A percentile compares a stretch with the other conserved stretches of the same genome.
Conservation (phyloP, 1,140 invertebrate species). For the Heliconius congener region DNA sequence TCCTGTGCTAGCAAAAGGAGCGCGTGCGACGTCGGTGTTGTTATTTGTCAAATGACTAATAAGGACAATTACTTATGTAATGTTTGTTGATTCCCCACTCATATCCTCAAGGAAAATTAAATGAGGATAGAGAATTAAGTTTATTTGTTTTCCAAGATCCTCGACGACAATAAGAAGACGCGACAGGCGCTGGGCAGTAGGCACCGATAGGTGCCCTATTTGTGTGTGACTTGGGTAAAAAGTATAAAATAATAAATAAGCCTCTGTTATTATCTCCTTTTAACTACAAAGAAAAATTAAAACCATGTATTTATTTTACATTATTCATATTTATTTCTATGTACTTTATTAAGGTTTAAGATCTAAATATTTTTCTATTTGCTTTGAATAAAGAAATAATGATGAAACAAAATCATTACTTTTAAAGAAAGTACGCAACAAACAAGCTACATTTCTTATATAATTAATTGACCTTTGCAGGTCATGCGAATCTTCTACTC, state of each 20-base stretch:
- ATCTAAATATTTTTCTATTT: too few relatives aligned
- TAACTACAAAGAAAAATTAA: too few relatives aligned
- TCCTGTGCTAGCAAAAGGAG: background rate
- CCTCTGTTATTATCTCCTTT: too few relatives aligned
- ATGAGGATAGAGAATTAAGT: background rate
- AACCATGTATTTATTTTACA: too few relatives aligned
- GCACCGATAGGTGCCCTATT: too few relatives aligned
- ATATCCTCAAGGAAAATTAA: background rate
- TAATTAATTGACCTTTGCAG: constrained; percentile 3
- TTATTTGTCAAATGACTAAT: constrained; percentile 1
- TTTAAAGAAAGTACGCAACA: background rate
- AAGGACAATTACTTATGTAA: constrained; percentile 9
- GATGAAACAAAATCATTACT: background rate
- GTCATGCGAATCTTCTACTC: background rate
- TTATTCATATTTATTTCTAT: too few relatives aligned
- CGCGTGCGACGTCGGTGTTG: background rate
- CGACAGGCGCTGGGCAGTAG: background rate
- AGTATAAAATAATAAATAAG: too few relatives aligned
- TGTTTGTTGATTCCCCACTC: background rate
- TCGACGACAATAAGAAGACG: background rate
- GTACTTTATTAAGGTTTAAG: too few relatives aligned
- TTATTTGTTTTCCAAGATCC: background rate
- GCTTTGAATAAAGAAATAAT: too few relatives aligned
- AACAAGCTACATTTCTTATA: background rate
- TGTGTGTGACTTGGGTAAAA: too few relatives aligned